Conservation (phyloP, 2,113 vertebrate species). For the Macquaria australasica region DNA sequence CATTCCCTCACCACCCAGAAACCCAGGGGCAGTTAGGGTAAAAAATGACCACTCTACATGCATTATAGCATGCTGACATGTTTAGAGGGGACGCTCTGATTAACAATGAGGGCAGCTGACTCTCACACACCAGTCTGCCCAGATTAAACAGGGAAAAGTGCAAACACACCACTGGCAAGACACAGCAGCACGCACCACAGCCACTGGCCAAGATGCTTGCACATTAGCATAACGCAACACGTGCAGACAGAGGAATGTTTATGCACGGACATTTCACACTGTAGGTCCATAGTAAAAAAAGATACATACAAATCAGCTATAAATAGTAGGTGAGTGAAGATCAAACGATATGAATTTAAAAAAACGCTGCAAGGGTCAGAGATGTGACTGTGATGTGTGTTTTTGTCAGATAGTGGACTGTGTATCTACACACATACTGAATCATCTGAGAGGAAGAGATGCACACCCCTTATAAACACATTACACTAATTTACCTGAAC, state of each 20-base stretch:
- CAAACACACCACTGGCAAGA: constrained; percentile 53
- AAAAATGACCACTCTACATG: constrained; percentile 44
- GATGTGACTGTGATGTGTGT: not conserved
- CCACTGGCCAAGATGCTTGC: constrained; percentile 10
- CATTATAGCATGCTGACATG: constrained; percentile 55
- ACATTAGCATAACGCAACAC: constrained; percentile 24
- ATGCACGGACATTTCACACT: constrained; percentile 5
- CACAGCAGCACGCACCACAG: constrained; percentile 3
- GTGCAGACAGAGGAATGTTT: constrained; percentile 7
- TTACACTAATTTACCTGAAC: not conserved
- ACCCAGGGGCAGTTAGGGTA: constrained; percentile 18
- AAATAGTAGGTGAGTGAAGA: not conserved
- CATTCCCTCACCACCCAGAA: constrained; percentile 29
- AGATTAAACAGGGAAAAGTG: constrained; percentile 53
- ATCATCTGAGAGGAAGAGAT: not conserved
- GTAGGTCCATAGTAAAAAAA: not conserved
- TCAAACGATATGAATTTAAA: fast-evolving
- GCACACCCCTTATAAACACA: not conserved
- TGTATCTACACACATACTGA: not conserved
- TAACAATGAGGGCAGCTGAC: constrained; percentile 66
- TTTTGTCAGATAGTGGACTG: not conserved
- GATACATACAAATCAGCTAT: not conserved
- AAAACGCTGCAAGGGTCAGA: not conserved
- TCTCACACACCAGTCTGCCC: constrained; percentile 39
- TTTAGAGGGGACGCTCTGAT: constrained; percentile 69